These are phyloP conservation scores for Nysson spinosus DNA, from an alignment of 2,888 invertebrate genomes.

Conservation along the genomic window DNA sequence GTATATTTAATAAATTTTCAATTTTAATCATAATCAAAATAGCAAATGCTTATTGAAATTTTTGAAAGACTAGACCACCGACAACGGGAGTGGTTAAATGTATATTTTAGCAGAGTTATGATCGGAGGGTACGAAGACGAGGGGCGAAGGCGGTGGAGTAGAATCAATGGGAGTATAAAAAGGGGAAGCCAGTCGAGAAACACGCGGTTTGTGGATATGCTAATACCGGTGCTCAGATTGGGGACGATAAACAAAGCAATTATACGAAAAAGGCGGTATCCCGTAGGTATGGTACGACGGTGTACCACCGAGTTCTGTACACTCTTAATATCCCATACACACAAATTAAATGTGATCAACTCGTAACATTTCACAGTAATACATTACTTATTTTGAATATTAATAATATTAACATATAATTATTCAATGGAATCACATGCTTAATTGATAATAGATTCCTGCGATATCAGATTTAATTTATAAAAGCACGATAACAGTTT, in stretches of 20 bases:
- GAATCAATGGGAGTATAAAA: conserved; percentile 17
- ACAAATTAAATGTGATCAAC: no score
- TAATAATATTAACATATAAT: no score
- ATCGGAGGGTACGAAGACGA: conserved; percentile 22
- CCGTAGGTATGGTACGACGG: conserved; percentile 40
- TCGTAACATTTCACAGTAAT: no score
- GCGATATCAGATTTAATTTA: no score
- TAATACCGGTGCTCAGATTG: conserved; percentile 71
- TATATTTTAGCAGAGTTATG: conserved; percentile 2
- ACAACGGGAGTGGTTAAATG: background rate
- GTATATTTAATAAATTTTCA: no score
- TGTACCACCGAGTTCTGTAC: conserved; percentile 22
- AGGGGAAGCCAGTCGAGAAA: conserved; percentile 32
- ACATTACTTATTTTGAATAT: no score
- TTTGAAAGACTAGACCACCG: no score
- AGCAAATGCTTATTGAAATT: no score
- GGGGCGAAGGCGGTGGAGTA: conserved; percentile 8
- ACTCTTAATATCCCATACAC: conserved; percentile 24
- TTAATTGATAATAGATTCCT: no score
- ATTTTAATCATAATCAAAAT: no score
- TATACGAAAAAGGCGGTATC: conserved; percentile 72
- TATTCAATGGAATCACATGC: no score
- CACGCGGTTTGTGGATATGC: conserved; percentile 67
- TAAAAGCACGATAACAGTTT: no score
- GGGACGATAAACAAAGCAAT: conserved; percentile 76